Conservation (phyloP, 2,797 vertebrate genomes). For the Chiloscyllium punctatum region DNA sequence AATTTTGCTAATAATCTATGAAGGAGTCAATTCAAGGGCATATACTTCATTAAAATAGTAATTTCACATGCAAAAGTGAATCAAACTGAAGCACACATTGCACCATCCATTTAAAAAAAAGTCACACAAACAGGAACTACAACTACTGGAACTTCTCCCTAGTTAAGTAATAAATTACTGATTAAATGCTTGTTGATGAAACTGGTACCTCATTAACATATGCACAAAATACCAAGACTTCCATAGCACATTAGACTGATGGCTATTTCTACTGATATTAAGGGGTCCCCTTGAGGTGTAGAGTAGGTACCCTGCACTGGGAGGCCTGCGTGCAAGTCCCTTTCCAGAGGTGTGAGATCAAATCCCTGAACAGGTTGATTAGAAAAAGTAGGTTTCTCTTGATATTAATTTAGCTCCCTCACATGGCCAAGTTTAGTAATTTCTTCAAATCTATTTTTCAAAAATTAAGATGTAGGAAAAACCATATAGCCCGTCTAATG, state of each 20-base stretch:
- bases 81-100: neutral
- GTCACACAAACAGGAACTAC: neutral
- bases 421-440: neutral
- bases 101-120: neutral
- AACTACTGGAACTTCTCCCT: neutral
- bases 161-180: neutral
- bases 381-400: neutral
- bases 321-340: too few relatives aligned
- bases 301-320: too few relatives aligned
- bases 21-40: neutral
- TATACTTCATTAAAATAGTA: neutral
- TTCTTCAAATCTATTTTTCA: neutral
- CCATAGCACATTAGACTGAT: neutral
- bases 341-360: too few relatives aligned
- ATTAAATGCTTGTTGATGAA: neutral
- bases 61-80: neutral
- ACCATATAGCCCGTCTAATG: too few relatives aligned
- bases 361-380: too few relatives aligned
- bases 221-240: neutral
- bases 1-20: too few relatives aligned
- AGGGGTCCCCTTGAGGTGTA: too few relatives aligned
- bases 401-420: neutral
- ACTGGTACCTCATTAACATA: neutral
- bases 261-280: neutral
- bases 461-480: neutral